Conservation (phyloP, 2,797 vertebrate genomes). For the Nyctalus aviator region DNA sequence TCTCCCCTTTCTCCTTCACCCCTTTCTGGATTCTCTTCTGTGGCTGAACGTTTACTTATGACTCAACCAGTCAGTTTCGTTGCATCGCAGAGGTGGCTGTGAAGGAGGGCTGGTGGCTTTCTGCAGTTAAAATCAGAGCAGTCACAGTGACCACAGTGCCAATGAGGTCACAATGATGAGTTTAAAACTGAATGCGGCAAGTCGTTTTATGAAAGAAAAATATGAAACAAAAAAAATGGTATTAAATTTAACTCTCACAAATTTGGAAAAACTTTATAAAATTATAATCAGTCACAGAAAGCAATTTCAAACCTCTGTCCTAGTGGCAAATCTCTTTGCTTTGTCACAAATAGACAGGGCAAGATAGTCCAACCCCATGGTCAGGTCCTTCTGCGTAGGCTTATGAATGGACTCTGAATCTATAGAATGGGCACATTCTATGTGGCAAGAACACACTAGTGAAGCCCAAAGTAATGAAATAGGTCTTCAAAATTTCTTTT, state of each 20-base stretch:
- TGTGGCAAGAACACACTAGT: not conserved
- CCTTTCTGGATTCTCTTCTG: not conserved
- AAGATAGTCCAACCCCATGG: not conserved
- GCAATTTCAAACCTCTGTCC: not conserved
- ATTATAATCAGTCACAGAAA: not conserved
- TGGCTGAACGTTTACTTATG: not conserved
- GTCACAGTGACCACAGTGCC: not conserved
- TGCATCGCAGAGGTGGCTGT: not conserved
- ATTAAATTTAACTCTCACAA: not conserved
- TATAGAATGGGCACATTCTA: not conserved
- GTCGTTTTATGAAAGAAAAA: conserved; percentile 7
- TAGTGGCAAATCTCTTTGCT: not conserved
- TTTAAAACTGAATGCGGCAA: not conserved
- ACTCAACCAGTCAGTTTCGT: not conserved
- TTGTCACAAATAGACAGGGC: not conserved
- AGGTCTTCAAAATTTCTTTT: not conserved
- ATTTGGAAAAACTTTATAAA: not conserved
- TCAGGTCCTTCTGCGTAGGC: not conserved
- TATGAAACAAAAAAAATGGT: not conserved
- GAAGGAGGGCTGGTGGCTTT: not conserved
- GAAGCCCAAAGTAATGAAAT: not conserved
- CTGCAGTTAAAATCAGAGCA: not conserved
- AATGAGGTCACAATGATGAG: not conserved
- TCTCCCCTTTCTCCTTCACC: not conserved
- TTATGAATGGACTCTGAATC: not conserved